Evolutionary conservation across 2,888 invertebrate species (phyloP), one percentile per base, ranked within the genome.

Genomic region (Nipponacmea schrenckii): DNA sequence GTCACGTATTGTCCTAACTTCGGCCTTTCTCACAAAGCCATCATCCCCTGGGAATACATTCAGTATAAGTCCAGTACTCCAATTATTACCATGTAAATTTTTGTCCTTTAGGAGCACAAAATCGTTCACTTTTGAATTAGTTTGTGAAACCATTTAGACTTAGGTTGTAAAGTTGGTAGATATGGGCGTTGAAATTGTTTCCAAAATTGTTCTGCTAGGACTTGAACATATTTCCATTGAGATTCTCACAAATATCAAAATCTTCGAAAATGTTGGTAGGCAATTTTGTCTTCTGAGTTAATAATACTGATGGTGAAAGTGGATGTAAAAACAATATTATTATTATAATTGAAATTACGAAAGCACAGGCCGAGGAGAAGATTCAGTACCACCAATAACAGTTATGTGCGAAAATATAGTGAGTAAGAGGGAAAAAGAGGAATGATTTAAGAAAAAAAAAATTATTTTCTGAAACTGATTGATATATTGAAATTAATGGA

Each of bases 221-320:
- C 44, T 63, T 73, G 70, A 10, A 71, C 73, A 44, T 62, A 27
- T 26, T 63, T 70, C 73, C 73, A 73, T 39, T 71, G 48, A 20
- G 67, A n/a, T 62, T 67, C 68, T 67, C 67, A 17, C 64, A 31
- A 24, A 56, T 56, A 12, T 56, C 56, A n/a, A 56, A 20, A 24
- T 56, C 24, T 56, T 56, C 56, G 10, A 20, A n/a, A 20, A 20
- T 14, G 20, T 65, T 5, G 15, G 68, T 27, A 39, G 62, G n/a
- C 14, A 31, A 14, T 7, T 39, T 3, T 15, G 72, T 69, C 24
- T 69, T 69, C 62, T 69, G 72, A 8, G 69, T 65, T n/a, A 72
- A 62, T 17, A 72, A 31, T 12, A 64, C 62, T 0, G 69, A 20
- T 10, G 69, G 69, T 15, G 65, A n/a, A n/a, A n/a, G n/a, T n/a